A percentile compares a stretch with the other conserved stretches of the same genome.
Conservation (phyloP, 2,888 invertebrate species). For the Creontiades dilutus region DNA sequence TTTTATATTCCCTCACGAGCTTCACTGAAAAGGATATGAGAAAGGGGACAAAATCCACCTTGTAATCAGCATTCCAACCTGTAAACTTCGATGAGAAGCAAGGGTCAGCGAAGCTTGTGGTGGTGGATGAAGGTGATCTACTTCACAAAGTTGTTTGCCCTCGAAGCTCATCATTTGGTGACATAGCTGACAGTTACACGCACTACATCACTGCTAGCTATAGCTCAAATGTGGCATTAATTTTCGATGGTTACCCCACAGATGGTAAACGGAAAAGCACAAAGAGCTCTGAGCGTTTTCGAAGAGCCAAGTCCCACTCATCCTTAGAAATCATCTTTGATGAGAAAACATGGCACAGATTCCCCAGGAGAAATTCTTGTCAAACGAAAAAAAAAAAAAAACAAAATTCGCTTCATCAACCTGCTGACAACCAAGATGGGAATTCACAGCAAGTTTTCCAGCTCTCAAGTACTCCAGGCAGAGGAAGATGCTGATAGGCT, state of each 20-base stretch:
- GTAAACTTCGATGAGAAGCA: slow-evolving; percentile 53
- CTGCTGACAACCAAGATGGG: slow-evolving; percentile 38
- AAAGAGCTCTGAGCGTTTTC: slow-evolving; percentile 56
- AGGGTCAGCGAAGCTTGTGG: slow-evolving; percentile 54
- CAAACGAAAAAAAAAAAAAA: slow-evolving; percentile 50
- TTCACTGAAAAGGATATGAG: too few relatives aligned
- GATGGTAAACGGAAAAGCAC: slow-evolving; percentile 42
- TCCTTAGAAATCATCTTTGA: slow-evolving; percentile 55
- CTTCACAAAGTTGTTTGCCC: neutral
- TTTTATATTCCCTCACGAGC: too few relatives aligned
- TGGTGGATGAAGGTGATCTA: slow-evolving; percentile 54
- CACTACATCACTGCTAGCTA: slow-evolving; percentile 45
- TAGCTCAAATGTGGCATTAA: slow-evolving; percentile 49
- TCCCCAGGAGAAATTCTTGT: slow-evolving; percentile 49
- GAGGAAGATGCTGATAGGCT: slow-evolving; percentile 58
- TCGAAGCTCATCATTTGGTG: slow-evolving; percentile 46
- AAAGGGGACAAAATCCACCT: too few relatives aligned
- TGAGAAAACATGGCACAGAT: slow-evolving; percentile 45
- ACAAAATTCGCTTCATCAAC: slow-evolving; percentile 53
- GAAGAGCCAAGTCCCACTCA: slow-evolving; percentile 49
- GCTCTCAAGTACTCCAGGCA: slow-evolving; percentile 45
- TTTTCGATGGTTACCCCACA: slow-evolving; percentile 51
- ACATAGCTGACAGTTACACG: slow-evolving; percentile 47
- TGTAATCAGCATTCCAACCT: too few relatives aligned
- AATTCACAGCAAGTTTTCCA: slow-evolving; percentile 13